Base-by-base conservation (phyloP, 2,113 vertebrate genomes). In the Fulmarus glacialis region DNA sequence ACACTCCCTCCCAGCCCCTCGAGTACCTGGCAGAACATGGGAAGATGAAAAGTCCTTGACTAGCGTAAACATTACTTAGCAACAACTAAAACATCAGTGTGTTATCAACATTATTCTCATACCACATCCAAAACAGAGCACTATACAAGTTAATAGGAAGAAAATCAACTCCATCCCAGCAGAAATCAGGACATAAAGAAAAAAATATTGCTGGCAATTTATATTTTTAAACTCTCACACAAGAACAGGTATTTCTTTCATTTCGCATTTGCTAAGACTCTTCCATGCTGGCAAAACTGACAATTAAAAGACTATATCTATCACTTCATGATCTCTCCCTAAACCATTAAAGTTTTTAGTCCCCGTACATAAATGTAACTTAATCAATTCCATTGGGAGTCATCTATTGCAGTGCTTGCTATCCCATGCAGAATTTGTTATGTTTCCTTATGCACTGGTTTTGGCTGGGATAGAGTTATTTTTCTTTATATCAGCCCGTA, bases 401-500 rank as follows among this genome's bases (percentile, higher is more conserved):
- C 7, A 30, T 14, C 9, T 67, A 29, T 66, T n/a, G 6, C 71
- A 53, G 9, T 19, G 53, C 4, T 67, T 58, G 16, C 2, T 68
- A 20, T 24, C 32, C 21, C 9, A 30, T 17, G 19, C 9, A 85
- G 50, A 56, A 79, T n/a, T 3, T n/a, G 4, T 22, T 42, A 5
- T 8, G 19, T 32, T 90, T 84, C 40, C 45, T 38, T 21, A 2
- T 9, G 23, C 12, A 18, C 8, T 80, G n/a, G 2, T 64, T 82
- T 86, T 36, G 59, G 4, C 15, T 52, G 23, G 38, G 26, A 29
- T 19, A 23, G 29, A 82, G 18, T 56, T 36, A 26, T 10, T 67
- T 56, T 72, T 62, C 36, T 8, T 5, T 16, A 6, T 4, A 14
- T 30, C 10, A 60, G 24, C 13, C 22, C 0, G 0, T 3, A 2